A percentile compares a stretch with the other conserved stretches of the same genome.
Conservation (phyloP, 2,888 invertebrate species). For the Malachius bipustulatus region DNA sequence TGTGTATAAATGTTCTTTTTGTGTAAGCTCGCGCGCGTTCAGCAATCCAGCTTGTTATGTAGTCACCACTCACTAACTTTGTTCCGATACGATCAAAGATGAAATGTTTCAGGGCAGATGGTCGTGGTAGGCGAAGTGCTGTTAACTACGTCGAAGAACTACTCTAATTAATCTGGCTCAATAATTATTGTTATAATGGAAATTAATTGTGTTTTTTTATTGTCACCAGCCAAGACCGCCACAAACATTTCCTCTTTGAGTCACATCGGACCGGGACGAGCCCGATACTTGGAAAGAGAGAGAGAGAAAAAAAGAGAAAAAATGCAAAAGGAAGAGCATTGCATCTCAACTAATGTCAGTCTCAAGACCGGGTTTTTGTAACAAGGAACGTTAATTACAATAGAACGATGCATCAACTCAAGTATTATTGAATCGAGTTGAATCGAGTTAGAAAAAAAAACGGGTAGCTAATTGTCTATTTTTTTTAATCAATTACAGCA, state of each 20-base stretch:
- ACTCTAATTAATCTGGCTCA: too few species aligned
- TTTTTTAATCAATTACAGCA: conserved; percentile 1
- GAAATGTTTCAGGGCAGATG: conserved; percentile 36
- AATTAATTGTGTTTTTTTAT: background rate
- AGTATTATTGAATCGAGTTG: background rate
- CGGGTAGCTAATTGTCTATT: background rate
- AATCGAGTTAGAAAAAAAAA: background rate
- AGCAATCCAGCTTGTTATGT: too few species aligned
- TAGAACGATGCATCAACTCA: conserved; percentile 12
- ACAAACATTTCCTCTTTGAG: conserved; percentile 39
- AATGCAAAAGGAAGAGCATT: too few species aligned
- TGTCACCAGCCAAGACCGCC: conserved; percentile 19
- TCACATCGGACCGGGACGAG: conserved; percentile 32
- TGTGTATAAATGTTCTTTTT: conserved; percentile 38
- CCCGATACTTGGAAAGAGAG: conserved; percentile 36
- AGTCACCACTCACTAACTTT: conserved; percentile 19
- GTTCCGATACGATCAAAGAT: conserved; percentile 34
- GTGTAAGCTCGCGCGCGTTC: conserved; percentile 35
- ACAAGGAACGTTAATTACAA: too few species aligned
- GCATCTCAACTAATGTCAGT: too few species aligned
- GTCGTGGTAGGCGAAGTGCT: conserved; percentile 28
- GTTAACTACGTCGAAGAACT: too few species aligned
- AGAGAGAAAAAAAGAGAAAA: too few species aligned
- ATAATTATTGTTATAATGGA: too few species aligned
- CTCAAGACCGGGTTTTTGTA: too few species aligned